A percentile compares a stretch with the other conserved stretches of the same genome.
Evolutionary conservation across 2,113 vertebrate species (phyloP).

Genomic region (Petroica traversi): DNA sequence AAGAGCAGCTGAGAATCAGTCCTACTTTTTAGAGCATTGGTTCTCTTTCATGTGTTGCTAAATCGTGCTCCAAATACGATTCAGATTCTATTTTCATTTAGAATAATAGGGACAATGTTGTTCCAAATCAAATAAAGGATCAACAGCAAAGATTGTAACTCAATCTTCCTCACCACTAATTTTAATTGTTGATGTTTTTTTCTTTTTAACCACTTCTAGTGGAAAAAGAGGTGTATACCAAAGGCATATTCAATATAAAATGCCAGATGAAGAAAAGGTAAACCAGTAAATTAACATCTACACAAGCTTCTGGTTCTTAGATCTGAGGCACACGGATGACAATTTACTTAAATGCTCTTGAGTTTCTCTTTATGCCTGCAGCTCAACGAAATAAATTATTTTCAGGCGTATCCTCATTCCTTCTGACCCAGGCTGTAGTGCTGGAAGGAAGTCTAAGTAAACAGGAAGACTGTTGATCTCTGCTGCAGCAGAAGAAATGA

Average conservation of each 20-base stretch:
- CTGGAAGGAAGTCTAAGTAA: background rate
- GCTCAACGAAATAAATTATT: background rate
- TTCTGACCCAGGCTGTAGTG: background rate
- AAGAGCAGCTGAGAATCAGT: background rate
- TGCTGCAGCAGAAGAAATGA: background rate
- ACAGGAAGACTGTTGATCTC: background rate
- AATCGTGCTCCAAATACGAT: background rate
- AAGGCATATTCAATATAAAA: background rate
- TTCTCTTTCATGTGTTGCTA: background rate
- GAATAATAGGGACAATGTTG: no score
- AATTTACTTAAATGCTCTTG: background rate
- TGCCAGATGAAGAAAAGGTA: background rate
- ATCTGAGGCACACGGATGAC: background rate
- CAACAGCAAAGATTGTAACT: background rate
- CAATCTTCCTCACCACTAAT: background rate
- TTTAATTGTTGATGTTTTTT: background rate
- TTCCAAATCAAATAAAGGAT: background rate
- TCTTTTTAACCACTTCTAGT: background rate
- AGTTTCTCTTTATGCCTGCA: background rate
- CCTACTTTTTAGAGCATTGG: background rate
- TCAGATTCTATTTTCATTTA: no score
- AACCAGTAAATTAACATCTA: background rate
- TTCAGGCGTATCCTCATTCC: background rate
- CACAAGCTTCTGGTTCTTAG: background rate
- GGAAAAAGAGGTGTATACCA: background rate